Percentiles rank a stretch among this genome's conserved stretches.
Conservation (phyloP, 2,888 invertebrate species). For the Cryptosula pallasiana region DNA sequence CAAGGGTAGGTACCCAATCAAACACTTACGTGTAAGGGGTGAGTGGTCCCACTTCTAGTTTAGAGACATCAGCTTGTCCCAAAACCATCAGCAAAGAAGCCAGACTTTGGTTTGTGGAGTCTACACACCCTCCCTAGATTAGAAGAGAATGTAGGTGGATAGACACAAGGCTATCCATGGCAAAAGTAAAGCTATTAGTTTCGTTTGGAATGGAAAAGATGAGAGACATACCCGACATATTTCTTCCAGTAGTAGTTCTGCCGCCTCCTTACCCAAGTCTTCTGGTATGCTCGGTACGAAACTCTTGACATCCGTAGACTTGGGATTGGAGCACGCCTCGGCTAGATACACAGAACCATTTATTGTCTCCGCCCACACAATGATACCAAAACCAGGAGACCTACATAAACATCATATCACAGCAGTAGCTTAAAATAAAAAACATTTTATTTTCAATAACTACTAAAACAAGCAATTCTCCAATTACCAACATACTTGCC, state of each 20-base stretch:
- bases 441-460: too few relatives aligned
- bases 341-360: conserved; percentile 61
- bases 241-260: conserved; percentile 77
- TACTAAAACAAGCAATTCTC: too few relatives aligned
- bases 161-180: too few relatives aligned
- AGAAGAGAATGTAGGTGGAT: too few relatives aligned
- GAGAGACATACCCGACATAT: conserved; percentile 68
- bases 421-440: too few relatives aligned
- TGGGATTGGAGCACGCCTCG: conserved; percentile 53
- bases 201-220: too few relatives aligned
- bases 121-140: conserved; percentile 82
- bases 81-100: conserved; percentile 87
- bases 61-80: conserved; percentile 88
- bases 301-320: conserved; percentile 56
- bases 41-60: conserved; percentile 64
- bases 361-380: conserved; percentile 84
- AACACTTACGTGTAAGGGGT: conserved; percentile 61
- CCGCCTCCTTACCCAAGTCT: conserved; percentile 79
- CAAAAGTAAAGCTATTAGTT: too few relatives aligned
- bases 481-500: conserved; percentile 66
- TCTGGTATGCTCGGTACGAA: conserved; percentile 68
- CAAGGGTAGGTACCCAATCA: too few relatives aligned
- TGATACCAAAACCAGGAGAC: conserved; percentile 75
- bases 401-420: too few relatives aligned
- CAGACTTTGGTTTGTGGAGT: conserved; percentile 80